These are phyloP conservation scores for Pseudococcus longispinus DNA, from an alignment of 2,888 invertebrate genomes.

Conservation along the genomic window DNA sequence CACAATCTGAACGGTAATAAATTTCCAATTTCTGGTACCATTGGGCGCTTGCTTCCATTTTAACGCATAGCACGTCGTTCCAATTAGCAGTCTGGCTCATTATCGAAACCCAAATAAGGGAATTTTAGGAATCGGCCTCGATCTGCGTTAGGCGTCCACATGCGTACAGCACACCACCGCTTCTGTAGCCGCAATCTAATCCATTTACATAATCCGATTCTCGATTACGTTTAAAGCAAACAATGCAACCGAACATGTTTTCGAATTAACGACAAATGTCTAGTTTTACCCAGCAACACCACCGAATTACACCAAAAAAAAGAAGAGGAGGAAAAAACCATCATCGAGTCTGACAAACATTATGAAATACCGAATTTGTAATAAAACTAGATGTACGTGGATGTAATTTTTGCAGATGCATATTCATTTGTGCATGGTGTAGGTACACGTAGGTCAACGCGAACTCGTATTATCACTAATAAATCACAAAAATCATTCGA, in stretches of 20 bases:
- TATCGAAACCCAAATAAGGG: constrained; percentile 36
- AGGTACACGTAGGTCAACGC: not conserved
- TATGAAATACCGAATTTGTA: not conserved
- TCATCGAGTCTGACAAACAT: too few relatives aligned
- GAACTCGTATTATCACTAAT: not conserved
- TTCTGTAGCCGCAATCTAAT: not conserved
- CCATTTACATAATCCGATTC: constrained; percentile 39
- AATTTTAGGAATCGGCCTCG: constrained; percentile 5
- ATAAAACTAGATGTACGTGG: too few relatives aligned
- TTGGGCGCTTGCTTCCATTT: not conserved
- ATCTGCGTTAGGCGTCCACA: not conserved
- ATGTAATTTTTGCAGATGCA: constrained; percentile 1
- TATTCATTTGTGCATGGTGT: not conserved
- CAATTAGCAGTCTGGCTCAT: constrained; percentile 36
- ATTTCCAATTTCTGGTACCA: constrained; percentile 36
- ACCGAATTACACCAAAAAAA: not conserved
- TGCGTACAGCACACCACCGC: not conserved
- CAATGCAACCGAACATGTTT: constrained; percentile 8
- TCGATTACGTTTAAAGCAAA: not conserved
- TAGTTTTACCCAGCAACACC: not conserved
- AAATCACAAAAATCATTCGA: constrained; percentile 33
- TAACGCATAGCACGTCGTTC: constrained; percentile 12
- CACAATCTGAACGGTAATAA: constrained; percentile 20
- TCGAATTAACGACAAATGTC: constrained; percentile 26
- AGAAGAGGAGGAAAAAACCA: not conserved